Percentiles rank a stretch among this genome's conserved stretches.
These are phyloP conservation scores for Pelobates cultripes DNA, from an alignment of 2,797 vertebrate genomes.

Conservation along the genomic window DNA sequence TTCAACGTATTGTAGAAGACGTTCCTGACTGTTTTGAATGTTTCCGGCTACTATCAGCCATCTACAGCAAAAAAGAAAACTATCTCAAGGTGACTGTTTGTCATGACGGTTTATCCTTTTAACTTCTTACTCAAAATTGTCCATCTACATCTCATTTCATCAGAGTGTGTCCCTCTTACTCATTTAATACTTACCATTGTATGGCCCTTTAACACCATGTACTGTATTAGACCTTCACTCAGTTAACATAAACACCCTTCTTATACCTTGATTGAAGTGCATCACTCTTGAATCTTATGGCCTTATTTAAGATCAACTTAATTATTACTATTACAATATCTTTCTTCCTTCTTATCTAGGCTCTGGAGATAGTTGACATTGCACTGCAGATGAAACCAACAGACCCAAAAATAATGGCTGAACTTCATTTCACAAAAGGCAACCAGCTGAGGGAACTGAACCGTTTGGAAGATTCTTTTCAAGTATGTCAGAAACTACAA, in stretches of 20 bases:
- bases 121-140: background rate
- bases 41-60: constrained; percentile 91
- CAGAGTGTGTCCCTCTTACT: no score
- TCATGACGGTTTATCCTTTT: no score
- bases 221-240: background rate
- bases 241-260: background rate
- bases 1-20: constrained; percentile 77
- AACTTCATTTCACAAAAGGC: constrained; percentile 95
- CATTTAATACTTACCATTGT: no score
- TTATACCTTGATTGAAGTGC: no score
- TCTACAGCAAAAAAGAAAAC: constrained; percentile 90
- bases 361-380: constrained; percentile 83
- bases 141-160: no score
- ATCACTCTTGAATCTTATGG: no score
- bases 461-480: constrained; percentile 87
- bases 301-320: background rate
- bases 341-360: constrained; percentile 67
- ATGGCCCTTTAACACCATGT: no score
- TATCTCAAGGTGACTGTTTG: constrained; percentile 76
- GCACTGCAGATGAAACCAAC: constrained; percentile 87
- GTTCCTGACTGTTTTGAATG: constrained; percentile 86
- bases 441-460: constrained; percentile 96
- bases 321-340: background rate
- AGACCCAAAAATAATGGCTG: constrained; percentile 84
- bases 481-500: constrained; percentile 71